A percentile compares a stretch with the other conserved stretches of the same genome.
Evolutionary conservation across 2,113 vertebrate species (phyloP).

Genomic region (Sinocyclocheilus grahami): DNA sequence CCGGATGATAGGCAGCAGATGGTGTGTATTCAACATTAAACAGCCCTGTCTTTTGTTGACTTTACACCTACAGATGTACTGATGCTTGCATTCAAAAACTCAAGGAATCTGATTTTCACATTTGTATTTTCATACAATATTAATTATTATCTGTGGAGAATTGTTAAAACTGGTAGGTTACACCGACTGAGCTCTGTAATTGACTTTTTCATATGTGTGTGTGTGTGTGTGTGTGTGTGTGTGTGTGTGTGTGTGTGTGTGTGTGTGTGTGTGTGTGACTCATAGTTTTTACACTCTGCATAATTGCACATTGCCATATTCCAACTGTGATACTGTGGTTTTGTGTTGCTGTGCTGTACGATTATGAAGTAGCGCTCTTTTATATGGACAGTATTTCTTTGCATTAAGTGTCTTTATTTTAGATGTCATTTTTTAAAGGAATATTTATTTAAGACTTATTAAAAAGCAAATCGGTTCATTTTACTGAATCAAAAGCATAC

Average conservation of each 20-base stretch:
- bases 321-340: constrained; percentile 54
- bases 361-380: too few species aligned
- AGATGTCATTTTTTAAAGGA: too few species aligned
- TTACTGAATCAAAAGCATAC: too few species aligned
- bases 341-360: too few species aligned
- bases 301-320: neutral
- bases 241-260: constrained; percentile 42
- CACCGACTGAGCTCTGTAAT: neutral
- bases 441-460: too few species aligned
- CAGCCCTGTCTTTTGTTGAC: neutral
- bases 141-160: constrained; percentile 8
- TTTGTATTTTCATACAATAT: constrained; percentile 63
- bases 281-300: constrained; percentile 53
- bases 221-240: constrained; percentile 56
- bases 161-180: constrained; percentile 9
- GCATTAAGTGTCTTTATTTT: too few species aligned
- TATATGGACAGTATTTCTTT: too few species aligned
- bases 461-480: too few species aligned
- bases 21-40: neutral
- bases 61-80: constrained; percentile 2
- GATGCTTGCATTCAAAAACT: constrained; percentile 42
- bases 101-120: constrained; percentile 43
- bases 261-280: constrained; percentile 53
- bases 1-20: neutral
- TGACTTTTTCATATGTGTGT: constrained; percentile 69